Percentiles rank a stretch among this genome's conserved stretches.
phyloP scores from a whole-genome alignment of 2,797 vertebrate species.

The Ataeniobius toweri region DNA sequence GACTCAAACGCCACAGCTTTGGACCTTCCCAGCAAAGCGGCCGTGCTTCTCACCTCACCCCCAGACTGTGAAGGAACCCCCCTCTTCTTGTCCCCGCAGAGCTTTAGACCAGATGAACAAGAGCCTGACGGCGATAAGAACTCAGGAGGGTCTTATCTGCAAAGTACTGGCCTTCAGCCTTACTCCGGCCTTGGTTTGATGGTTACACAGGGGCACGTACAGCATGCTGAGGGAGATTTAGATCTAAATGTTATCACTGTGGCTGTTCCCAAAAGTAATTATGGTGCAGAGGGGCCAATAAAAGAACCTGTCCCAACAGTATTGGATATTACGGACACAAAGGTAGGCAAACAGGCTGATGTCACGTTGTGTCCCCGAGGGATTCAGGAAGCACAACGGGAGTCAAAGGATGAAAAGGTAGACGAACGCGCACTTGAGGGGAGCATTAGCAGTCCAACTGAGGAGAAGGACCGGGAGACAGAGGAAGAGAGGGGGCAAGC shows the following conservation, averaged over 20 bases:
- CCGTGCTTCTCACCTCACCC: constrained; percentile 82
- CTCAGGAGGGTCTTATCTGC: constrained; percentile 37
- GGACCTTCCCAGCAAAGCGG: constrained; percentile 90
- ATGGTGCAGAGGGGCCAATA: constrained; percentile 17
- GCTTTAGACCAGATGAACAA: constrained; percentile 16
- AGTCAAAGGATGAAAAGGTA: constrained; percentile 41
- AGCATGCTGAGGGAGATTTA: constrained; percentile 22
- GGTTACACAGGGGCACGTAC: constrained; percentile 31
- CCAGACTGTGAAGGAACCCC: constrained; percentile 75
- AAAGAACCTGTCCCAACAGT: constrained; percentile 57
- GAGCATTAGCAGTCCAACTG: constrained; percentile 57
- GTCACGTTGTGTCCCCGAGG: constrained; percentile 20
- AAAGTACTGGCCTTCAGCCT: constrained; percentile 46
- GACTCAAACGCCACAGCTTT: constrained; percentile 97
- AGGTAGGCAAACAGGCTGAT: constrained; percentile 19
- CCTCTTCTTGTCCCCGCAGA: constrained; percentile 29
- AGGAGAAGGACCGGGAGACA: constrained; percentile 60
- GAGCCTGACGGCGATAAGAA: constrained; percentile 36
- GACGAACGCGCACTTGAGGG: constrained; percentile 57
- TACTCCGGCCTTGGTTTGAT: constrained; percentile 23
- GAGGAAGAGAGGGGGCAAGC: constrained; percentile 75
- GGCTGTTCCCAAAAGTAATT: constrained; percentile 21
- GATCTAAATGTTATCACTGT: neutral
- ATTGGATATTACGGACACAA: constrained; percentile 57
- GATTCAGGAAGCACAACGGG: constrained; percentile 21